A percentile compares a stretch with the other conserved stretches of the same genome.
phyloP scores from a whole-genome alignment of 2,797 vertebrate species.

The Neosilurus mollespiculum region DNA sequence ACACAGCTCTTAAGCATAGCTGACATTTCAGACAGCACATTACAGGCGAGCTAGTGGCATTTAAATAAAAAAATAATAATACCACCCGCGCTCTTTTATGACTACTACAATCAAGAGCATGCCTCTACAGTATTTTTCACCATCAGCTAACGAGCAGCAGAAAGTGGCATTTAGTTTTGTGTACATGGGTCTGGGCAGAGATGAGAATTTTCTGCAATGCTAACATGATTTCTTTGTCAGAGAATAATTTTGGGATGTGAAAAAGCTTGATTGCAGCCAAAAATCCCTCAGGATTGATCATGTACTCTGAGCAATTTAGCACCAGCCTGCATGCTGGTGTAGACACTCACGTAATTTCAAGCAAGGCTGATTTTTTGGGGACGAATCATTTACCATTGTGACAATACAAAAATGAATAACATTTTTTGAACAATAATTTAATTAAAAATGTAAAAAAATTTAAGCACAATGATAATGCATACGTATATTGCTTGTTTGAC shows the following conservation, averaged over 20 bases:
- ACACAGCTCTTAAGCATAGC: conserved; percentile 7
- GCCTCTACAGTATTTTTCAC: background rate
- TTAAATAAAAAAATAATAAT: conserved; percentile 24
- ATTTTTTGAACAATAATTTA: background rate
- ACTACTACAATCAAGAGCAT: conserved; percentile 1
- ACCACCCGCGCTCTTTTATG: background rate
- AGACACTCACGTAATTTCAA: background rate
- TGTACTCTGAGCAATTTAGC: background rate
- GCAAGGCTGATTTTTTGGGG: background rate
- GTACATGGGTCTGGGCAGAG: too few relatives aligned
- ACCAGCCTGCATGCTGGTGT: background rate
- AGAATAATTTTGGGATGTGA: background rate
- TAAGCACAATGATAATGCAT: background rate
- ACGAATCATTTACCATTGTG: too few relatives aligned
- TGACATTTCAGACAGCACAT: conserved; percentile 22
- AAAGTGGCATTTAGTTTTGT: background rate
- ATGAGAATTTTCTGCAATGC: too few relatives aligned
- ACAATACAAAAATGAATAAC: background rate
- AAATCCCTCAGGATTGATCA: background rate
- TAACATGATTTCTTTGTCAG: too few relatives aligned
- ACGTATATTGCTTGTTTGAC: background rate
- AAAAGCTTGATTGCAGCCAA: background rate
- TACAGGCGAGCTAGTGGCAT: conserved; percentile 20
- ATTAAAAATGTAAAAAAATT: background rate
- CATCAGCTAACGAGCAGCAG: background rate